Evolutionary conservation across 2,888 invertebrate species (phyloP).

Genomic region (Rhorus exstirpatorius): DNA sequence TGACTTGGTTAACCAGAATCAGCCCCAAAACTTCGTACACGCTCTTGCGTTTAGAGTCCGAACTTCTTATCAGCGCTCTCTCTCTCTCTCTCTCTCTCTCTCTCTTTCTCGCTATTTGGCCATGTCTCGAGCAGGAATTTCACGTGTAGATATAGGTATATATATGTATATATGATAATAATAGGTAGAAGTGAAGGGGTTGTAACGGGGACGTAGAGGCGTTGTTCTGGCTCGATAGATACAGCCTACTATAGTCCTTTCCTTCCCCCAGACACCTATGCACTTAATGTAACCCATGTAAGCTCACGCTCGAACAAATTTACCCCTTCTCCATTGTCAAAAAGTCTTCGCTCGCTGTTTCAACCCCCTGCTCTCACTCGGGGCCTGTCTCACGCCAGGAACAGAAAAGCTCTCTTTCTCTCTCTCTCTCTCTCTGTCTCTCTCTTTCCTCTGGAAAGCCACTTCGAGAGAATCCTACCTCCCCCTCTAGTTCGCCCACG

Average conservation of each 20-base stretch:
- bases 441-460: constrained; percentile 43
- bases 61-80: constrained; percentile 63
- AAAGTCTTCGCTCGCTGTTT: constrained; percentile 71
- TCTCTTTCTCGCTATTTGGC: background rate
- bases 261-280: constrained; percentile 81
- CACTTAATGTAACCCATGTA: constrained; percentile 86
- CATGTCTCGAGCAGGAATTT: constrained; percentile 56
- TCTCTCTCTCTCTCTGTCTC: constrained; percentile 53
- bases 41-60: constrained; percentile 47
- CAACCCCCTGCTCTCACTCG: constrained; percentile 68
- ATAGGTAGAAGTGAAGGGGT: constrained; percentile 42
- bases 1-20: constrained; percentile 34
- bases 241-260: constrained; percentile 77
- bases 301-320: constrained; percentile 86
- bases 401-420: constrained; percentile 16
- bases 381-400: constrained; percentile 32
- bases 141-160: constrained; percentile 29
- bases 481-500: constrained; percentile 74
- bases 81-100: constrained; percentile 1
- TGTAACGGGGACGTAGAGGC: constrained; percentile 59
- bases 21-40: constrained; percentile 53
- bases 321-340: constrained; percentile 63
- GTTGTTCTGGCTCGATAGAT: constrained; percentile 77
- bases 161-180: constrained; percentile 49
- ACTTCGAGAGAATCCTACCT: constrained; percentile 43